These are phyloP conservation scores for Paralichthys olivaceus DNA, from an alignment of 2,113 vertebrate genomes.

Conservation along the genomic window DNA sequence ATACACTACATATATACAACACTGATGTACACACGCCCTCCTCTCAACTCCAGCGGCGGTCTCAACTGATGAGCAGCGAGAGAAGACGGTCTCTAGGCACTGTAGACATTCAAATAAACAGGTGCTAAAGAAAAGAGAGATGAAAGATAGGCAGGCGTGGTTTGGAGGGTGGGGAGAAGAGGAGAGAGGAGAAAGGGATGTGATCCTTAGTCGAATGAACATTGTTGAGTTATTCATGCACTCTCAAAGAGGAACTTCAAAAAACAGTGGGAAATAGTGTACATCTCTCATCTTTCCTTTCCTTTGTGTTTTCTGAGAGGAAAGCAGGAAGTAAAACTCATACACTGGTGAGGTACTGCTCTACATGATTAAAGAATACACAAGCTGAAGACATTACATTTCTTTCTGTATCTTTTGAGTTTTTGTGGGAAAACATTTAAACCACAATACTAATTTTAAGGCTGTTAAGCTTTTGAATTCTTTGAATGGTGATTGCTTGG, in stretches of 20 bases:
- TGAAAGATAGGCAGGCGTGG: conserved; percentile 38
- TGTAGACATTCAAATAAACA: conserved; percentile 43
- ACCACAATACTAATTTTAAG: background rate
- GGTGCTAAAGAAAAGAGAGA: conserved; percentile 32
- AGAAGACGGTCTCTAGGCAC: background rate
- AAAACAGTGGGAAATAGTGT: conserved; percentile 30
- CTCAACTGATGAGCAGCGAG: conserved; percentile 25
- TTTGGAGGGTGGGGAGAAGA: conserved; percentile 10
- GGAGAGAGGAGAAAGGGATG: conserved; percentile 17
- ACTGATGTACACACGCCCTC: conserved; percentile 22
- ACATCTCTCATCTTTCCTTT: conserved; percentile 31
- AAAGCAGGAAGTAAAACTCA: conserved; percentile 22
- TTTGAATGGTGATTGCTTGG: background rate
- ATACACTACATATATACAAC: background rate
- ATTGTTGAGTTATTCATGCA: conserved; percentile 47
- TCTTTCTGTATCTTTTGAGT: background rate
- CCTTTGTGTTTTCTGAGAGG: conserved; percentile 18
- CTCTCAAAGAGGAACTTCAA: conserved; percentile 47
- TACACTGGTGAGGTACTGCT: background rate
- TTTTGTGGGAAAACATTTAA: conserved; percentile 11
- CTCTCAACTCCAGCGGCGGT: background rate
- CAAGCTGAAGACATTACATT: background rate
- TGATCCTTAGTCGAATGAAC: conserved; percentile 42
- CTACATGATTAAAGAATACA: conserved; percentile 29
- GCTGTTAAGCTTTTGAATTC: no score